phyloP scores from a whole-genome alignment of 2,797 vertebrate species.

The Aplochiton taeniatus region DNA sequence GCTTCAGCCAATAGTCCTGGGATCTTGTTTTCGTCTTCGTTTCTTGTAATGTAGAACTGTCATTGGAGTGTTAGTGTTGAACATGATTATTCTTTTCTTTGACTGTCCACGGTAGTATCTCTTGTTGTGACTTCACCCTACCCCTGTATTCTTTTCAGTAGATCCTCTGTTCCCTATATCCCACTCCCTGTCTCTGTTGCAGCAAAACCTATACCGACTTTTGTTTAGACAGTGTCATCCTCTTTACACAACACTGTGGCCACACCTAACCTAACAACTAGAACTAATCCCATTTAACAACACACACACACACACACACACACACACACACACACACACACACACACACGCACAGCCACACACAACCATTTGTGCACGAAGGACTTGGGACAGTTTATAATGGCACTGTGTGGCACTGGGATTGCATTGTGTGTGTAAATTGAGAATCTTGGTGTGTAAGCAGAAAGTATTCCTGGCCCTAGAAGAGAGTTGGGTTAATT shows the following conservation, averaged over 20 bases:
- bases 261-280: constrained; percentile 27
- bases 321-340: constrained; percentile 7
- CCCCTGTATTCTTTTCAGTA: background rate
- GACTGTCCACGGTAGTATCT: too few species aligned
- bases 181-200: background rate
- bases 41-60: background rate
- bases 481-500: constrained; percentile 11
- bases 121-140: background rate
- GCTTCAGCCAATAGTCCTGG: constrained; percentile 39
- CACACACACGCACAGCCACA: constrained; percentile 5
- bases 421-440: constrained; percentile 22
- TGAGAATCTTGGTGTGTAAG: constrained; percentile 10
- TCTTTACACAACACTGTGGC: constrained; percentile 5
- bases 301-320: constrained; percentile 5
- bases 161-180: background rate
- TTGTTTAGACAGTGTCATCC: constrained; percentile 5
- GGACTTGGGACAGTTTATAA: constrained; percentile 4
- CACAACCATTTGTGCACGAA: constrained; percentile 35
- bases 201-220: constrained; percentile 2
- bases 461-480: constrained; percentile 19
- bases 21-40: background rate
- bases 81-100: background rate
- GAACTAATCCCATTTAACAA: constrained; percentile 31
- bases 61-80: too few species aligned
- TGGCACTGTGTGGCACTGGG: constrained; percentile 6